A percentile compares a stretch with the other conserved stretches of the same genome.
phyloP scores from a whole-genome alignment of 1,140 invertebrate species.

The Magallana gigas region DNA sequence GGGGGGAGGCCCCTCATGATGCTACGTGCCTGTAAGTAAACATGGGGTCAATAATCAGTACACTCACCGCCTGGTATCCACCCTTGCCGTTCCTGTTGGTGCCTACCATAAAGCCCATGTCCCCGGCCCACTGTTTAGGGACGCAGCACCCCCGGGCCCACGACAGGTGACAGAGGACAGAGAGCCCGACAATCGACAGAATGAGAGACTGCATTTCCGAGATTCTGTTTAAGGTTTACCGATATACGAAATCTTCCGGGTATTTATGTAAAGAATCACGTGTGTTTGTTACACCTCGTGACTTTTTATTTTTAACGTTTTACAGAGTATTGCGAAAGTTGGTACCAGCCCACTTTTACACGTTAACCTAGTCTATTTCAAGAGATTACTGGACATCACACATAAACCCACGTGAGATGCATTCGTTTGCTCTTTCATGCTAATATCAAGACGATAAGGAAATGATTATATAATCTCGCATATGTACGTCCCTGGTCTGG shows the following conservation, averaged over 20 bases:
- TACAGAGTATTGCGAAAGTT: too few relatives aligned
- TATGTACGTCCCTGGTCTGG: too few relatives aligned
- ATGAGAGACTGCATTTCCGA: neutral
- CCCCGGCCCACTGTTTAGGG: slow-evolving; percentile 5
- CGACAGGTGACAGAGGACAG: neutral
- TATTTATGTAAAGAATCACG: neutral
- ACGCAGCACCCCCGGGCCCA: neutral
- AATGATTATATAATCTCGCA: too few relatives aligned
- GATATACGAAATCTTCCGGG: neutral
- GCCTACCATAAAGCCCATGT: neutral
- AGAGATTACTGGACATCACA: too few relatives aligned
- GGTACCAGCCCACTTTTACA: too few relatives aligned
- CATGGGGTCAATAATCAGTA: neutral
- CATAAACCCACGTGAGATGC: too few relatives aligned
- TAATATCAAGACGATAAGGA: too few relatives aligned
- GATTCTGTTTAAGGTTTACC: neutral
- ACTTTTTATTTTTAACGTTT: neutral
- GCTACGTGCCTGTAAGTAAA: too few relatives aligned
- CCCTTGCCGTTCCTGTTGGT: neutral
- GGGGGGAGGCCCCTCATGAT: too few relatives aligned
- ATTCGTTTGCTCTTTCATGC: too few relatives aligned
- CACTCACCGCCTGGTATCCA: neutral
- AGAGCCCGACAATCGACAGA: neutral
- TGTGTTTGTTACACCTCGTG: neutral
- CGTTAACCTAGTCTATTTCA: too few relatives aligned